Base-by-base conservation (phyloP, 2,113 vertebrate genomes). In the Fulmarus glacialis region DNA sequence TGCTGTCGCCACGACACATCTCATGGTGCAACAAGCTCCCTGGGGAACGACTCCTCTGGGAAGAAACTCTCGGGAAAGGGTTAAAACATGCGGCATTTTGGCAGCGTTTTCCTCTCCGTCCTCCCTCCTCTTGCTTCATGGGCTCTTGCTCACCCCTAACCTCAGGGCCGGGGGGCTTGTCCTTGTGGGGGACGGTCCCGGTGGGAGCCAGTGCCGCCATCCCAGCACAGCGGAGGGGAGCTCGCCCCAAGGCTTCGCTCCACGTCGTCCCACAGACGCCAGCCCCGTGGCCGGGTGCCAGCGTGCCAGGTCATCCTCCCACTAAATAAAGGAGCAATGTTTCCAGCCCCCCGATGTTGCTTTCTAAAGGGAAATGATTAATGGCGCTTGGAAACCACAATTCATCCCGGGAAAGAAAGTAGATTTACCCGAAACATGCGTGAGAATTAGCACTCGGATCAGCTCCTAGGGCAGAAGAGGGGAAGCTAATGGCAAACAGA, bases 291-390 rank as follows among this genome's bases (percentile, higher is more conserved):
- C 96, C 3, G 42, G 58, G 81, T 15, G 95, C 97, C 96, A 97
- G 75, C 15, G 20, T 97, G 93, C 95, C 97, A 96, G 96, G 96
- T 97, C 96, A 94, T 95, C 94, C 79, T 95, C 92, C 92, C 94
- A 91, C 90, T 18, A 47, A 96, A 97, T 66, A 97, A 97, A 97
- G 96, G 75, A 97, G 90, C 97, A 89, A 96, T 96, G 97, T 97
- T 97, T 97, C 95, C 97, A 97, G 64, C 90, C 82, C 95, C 95
- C 79, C 24, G 7, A 53, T 9, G 64, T 92, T 86, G 93, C 63
- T 97, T 95, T 96, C 96, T 84, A 95, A 96, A 91, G 93, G 97
- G 96, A 97, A 96, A 98, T 98, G 97, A 97, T 96, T 97, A 97
- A 98, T 96, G 96, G 91, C 3, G 48, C 93, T 88, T 89, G 91